Evolutionary conservation across 2,113 vertebrate genomes (phyloP).

Genomic region (Xiphorhynchus elegans): DNA sequence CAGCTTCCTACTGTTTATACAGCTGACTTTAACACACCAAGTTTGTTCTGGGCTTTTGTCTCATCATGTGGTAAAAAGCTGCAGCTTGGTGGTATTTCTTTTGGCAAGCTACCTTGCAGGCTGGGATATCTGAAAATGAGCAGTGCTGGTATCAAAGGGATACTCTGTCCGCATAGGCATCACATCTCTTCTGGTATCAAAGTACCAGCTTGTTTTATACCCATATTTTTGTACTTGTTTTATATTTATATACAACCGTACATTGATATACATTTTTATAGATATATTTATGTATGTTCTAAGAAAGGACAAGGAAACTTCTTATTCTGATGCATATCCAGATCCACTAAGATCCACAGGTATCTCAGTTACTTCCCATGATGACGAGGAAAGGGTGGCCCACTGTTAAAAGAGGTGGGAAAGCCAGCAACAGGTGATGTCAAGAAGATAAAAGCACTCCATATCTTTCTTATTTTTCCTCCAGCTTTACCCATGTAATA

Average conservation of each 20-base stretch:
- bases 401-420: neutral
- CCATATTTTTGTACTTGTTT: neutral
- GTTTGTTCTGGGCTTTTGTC: slow-evolving; percentile 43
- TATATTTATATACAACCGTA: neutral
- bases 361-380: neutral
- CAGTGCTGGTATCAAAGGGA: rapidly evolving
- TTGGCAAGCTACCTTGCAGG: neutral
- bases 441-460: neutral
- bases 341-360: neutral
- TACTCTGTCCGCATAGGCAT: neutral
- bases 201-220: neutral
- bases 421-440: neutral
- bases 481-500: neutral
- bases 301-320: neutral
- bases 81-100: neutral
- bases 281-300: neutral
- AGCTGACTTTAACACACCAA: neutral
- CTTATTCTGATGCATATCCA: neutral
- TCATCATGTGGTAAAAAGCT: neutral
- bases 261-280: neutral
- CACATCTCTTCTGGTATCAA: neutral
- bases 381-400: neutral
- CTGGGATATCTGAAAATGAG: neutral
- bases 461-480: neutral
- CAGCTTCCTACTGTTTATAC: slow-evolving; percentile 11